A percentile compares a stretch with the other conserved stretches of the same genome.
phyloP scores from a whole-genome alignment of 2,888 invertebrate genomes.

The Pseudoips prasinana region DNA sequence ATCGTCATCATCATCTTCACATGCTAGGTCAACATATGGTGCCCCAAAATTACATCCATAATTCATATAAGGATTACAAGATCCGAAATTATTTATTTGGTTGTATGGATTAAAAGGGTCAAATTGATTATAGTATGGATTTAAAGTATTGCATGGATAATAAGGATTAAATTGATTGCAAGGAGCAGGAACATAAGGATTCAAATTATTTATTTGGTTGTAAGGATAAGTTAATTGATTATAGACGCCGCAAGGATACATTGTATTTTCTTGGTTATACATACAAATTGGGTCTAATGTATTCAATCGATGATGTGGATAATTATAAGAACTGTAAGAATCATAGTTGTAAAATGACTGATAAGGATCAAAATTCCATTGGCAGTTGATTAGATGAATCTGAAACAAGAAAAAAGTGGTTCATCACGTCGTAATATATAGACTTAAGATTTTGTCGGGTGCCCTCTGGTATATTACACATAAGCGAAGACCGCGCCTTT shows the following conservation, averaged over 20 bases:
- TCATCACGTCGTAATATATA: no score
- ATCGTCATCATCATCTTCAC: not conserved
- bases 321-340: not conserved
- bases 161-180: no score
- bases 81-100: not conserved
- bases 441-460: conserved; percentile 7
- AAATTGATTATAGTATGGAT: not conserved
- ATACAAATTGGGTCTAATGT: not conserved
- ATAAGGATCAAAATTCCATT: conserved; percentile 1
- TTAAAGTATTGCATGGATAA: no score
- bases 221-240: no score
- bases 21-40: not conserved
- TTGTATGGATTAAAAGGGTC: not conserved
- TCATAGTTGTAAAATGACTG: conserved; percentile 2
- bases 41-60: not conserved
- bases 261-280: no score
- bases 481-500: no score
- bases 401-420: conserved; percentile 10
- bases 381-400: conserved; percentile 8
- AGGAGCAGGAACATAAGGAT: no score
- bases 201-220: no score
- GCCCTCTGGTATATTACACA: no score
- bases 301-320: no score
- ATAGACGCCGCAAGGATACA: no score
- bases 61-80: not conserved